Percentiles rank a stretch among this genome's conserved stretches.
Conservation (phyloP, 92 coral and sea anemone species). For the Blastomussa wellsi region DNA sequence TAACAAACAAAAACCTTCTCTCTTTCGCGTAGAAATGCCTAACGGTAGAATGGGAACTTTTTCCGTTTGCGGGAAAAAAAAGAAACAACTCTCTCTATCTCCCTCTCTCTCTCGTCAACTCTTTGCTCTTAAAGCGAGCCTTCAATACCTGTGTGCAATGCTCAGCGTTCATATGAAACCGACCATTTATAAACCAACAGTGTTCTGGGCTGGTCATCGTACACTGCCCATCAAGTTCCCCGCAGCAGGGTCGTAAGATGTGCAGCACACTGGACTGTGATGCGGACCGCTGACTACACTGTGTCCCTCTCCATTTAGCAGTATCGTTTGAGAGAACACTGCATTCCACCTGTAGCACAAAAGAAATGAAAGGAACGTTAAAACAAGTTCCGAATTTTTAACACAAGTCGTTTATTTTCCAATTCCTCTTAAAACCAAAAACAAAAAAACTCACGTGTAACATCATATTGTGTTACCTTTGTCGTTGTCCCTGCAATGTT, state of each 20-base stretch:
- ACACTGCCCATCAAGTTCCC: constrained; percentile 42
- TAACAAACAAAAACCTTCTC: no score
- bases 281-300: constrained; percentile 57
- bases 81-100: no score
- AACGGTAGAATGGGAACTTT: no score
- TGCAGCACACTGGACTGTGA: constrained; percentile 52
- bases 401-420: no score
- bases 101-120: neutral
- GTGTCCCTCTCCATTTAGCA: constrained; percentile 41
- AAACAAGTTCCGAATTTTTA: neutral
- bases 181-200: constrained; percentile 62
- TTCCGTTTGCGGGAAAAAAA: no score
- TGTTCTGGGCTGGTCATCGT: constrained; percentile 64
- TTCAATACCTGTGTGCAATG: constrained; percentile 64
- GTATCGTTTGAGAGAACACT: constrained; percentile 15
- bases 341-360: constrained; percentile 30
- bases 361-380: neutral
- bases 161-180: constrained; percentile 59
- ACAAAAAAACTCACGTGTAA: no score
- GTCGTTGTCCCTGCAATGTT: constrained; percentile 66
- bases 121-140: neutral
- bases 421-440: no score
- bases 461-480: constrained; percentile 37
- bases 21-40: no score
- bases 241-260: constrained; percentile 63